phyloP scores from a whole-genome alignment of 2,888 invertebrate genomes.

The Branchellion lobata region DNA sequence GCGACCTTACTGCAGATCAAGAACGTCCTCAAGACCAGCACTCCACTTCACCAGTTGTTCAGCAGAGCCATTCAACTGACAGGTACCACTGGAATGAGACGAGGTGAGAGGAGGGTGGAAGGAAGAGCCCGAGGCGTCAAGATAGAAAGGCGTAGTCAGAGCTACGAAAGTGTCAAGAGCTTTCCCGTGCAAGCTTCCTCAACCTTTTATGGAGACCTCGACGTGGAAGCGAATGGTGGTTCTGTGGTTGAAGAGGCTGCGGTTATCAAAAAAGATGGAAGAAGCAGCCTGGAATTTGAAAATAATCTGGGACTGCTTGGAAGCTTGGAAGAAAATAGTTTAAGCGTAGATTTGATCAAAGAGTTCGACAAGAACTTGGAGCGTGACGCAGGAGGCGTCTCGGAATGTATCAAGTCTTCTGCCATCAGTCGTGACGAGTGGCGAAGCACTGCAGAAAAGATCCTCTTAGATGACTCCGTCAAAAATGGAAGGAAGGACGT shows the following conservation, averaged over 20 bases:
- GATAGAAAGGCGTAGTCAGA: slow-evolving; percentile 33
- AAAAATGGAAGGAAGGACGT: background rate
- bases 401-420: background rate
- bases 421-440: background rate
- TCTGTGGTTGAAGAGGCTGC: background rate
- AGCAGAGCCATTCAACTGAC: slow-evolving; percentile 4
- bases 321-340: background rate
- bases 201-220: background rate
- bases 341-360: background rate
- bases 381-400: background rate
- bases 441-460: background rate
- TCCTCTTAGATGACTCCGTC: too few relatives aligned
- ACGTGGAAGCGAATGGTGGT: background rate
- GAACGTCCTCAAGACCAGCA: slow-evolving; percentile 13
- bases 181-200: background rate
- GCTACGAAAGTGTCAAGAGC: slow-evolving; percentile 8
- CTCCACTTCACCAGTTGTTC: slow-evolving; percentile 18
- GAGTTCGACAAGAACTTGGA: background rate
- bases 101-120: background rate
- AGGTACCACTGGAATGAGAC: background rate
- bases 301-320: too few relatives aligned
- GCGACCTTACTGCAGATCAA: background rate
- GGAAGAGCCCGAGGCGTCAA: too few relatives aligned
- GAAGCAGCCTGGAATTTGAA: background rate
- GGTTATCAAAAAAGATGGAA: too few relatives aligned